Conservation (phyloP, 2,888 invertebrate species). For the Serripes groenlandicus region DNA sequence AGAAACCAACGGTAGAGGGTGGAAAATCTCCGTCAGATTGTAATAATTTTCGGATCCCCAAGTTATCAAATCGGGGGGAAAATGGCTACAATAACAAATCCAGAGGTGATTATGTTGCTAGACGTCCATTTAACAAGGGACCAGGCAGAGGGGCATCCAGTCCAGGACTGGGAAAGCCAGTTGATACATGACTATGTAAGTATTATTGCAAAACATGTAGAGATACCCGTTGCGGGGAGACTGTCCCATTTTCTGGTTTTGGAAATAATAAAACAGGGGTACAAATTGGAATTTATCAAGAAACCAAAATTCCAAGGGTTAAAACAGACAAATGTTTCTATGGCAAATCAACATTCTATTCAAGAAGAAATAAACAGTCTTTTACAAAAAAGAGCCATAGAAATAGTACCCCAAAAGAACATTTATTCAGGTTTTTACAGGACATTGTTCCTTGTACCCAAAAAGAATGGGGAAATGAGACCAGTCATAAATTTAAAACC, state of each 20-base stretch:
- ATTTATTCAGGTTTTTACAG: conserved; percentile 61
- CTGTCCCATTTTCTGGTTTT: conserved; percentile 21
- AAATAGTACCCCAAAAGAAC: conserved; percentile 29
- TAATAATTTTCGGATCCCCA: conserved; percentile 19
- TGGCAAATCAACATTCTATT: conserved; percentile 22
- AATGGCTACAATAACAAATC: not conserved
- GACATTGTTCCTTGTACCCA: conserved; percentile 51
- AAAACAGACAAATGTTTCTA: conserved; percentile 14
- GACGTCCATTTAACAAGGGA: conserved; percentile 2
- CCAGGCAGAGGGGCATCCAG: not conserved
- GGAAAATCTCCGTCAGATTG: not conserved
- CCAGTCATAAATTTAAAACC: conserved; percentile 50
- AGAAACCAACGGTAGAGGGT: not conserved
- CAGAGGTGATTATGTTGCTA: not conserved
- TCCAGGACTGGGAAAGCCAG: not conserved
- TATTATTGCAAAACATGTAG: conserved; percentile 30
- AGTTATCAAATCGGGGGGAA: not conserved
- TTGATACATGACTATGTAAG: conserved; percentile 44
- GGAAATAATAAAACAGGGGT: conserved; percentile 36
- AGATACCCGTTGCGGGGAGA: conserved; percentile 53
- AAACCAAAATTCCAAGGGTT: conserved; percentile 34
- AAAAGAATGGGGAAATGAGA: no score
- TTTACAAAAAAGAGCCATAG: conserved; percentile 50
- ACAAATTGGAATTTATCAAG: conserved; percentile 39
- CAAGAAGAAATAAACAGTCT: conserved; percentile 28